phyloP scores from a whole-genome alignment of 1,140 invertebrate genomes.

The Pentalonia nigronervosa region DNA sequence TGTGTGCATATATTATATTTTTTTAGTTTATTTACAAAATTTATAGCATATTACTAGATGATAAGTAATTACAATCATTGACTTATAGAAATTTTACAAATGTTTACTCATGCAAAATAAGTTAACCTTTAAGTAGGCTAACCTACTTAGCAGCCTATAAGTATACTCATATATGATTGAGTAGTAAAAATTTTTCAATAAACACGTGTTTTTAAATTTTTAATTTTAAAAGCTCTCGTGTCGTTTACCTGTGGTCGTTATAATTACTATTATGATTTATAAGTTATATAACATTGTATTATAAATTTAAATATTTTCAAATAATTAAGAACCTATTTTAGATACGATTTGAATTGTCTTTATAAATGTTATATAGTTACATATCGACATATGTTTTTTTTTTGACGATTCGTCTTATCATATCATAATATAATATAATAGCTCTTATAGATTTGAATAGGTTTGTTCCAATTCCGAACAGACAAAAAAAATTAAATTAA shows the following conservation, averaged over 20 bases:
- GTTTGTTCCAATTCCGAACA: conserved; percentile 35
- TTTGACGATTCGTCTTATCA: neutral
- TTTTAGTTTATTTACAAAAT: neutral
- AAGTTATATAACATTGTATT: neutral
- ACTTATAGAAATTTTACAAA: too few species aligned
- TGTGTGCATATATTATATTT: neutral
- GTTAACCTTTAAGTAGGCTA: neutral
- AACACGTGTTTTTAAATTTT: neutral
- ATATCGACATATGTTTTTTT: neutral
- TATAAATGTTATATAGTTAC: neutral
- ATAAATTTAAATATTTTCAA: neutral
- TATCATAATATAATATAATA: neutral
- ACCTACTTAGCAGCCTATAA: neutral
- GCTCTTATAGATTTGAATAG: conserved; percentile 24
- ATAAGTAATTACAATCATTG: too few species aligned
- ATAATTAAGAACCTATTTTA: neutral
- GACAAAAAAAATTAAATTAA: conserved; percentile 30
- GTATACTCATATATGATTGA: neutral
- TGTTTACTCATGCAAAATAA: neutral
- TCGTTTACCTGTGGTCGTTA: neutral
- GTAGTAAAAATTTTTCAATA: neutral
- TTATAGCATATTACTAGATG: neutral
- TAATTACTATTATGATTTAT: neutral
- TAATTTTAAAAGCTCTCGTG: neutral
- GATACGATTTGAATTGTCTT: neutral